A percentile compares a stretch with the other conserved stretches of the same genome.
Evolutionary conservation across 2,113 vertebrate genomes (phyloP).

Genomic region (Eolophus roseicapilla): DNA sequence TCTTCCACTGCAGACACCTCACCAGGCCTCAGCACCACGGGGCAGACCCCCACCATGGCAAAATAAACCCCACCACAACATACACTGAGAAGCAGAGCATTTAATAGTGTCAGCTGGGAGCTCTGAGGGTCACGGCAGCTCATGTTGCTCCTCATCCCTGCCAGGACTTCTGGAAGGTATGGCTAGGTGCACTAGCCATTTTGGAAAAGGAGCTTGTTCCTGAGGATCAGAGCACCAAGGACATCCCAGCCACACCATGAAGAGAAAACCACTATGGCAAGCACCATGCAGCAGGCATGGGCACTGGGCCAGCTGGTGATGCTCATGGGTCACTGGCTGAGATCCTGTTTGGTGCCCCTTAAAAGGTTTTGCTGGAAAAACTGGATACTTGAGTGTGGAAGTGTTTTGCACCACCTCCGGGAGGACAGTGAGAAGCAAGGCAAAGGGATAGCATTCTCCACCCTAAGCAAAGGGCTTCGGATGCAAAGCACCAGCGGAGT

Average conservation of each 20-base stretch:
- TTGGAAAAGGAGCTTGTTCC: not conserved
- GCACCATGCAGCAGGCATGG: not conserved
- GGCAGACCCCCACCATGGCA: not conserved
- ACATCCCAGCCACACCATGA: fast-evolving
- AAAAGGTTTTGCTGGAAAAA: not conserved
- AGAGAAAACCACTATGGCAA: not conserved
- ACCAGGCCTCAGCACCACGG: not conserved
- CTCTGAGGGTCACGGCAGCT: not conserved
- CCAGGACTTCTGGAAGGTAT: not conserved
- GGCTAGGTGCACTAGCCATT: not conserved
- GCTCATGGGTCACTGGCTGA: not conserved
- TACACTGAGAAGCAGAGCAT: not conserved
- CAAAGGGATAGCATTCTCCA: not conserved
- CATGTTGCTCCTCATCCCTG: not conserved
- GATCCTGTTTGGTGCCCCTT: not conserved
- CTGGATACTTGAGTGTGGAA: not conserved
- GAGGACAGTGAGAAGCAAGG: not conserved
- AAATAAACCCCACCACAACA: not conserved
- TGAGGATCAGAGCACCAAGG: not conserved
- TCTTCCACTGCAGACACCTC: not conserved
- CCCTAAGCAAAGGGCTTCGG: not conserved
- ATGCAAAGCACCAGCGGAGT: not conserved
- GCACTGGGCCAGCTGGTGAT: not conserved
- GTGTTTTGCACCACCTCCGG: not conserved
- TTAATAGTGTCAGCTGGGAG: not conserved